A percentile compares a stretch with the other conserved stretches of the same genome.
Evolutionary conservation across 2,113 vertebrate species (phyloP).

Genomic region (Muscicapa adusta): DNA sequence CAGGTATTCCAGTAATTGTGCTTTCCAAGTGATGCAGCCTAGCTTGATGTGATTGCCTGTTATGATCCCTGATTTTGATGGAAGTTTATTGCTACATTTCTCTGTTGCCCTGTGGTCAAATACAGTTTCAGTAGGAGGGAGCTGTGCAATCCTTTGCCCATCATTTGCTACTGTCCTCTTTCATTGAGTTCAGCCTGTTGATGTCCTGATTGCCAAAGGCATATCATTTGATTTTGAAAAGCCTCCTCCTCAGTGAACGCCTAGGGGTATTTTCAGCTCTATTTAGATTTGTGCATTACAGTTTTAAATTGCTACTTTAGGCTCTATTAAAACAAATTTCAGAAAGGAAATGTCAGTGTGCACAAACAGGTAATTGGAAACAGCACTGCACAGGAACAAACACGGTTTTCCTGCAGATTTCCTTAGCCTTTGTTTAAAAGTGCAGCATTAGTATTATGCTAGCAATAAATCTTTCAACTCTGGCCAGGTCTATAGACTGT

Average conservation of each 20-base stretch:
- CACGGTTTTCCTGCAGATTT: neutral
- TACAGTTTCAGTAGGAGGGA: neutral
- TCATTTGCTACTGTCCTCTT: neutral
- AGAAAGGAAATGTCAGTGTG: conserved; percentile 37
- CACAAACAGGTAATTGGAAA: conserved; percentile 44
- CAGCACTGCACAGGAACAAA: neutral
- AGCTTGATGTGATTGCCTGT: neutral
- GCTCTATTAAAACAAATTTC: conserved; percentile 49
- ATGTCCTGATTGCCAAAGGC: conserved; percentile 1
- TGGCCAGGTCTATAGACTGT: neutral
- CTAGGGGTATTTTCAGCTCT: conserved; percentile 9
- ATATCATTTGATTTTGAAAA: conserved; percentile 25
- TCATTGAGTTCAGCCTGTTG: neutral
- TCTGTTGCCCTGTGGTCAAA: neutral
- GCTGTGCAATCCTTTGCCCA: neutral
- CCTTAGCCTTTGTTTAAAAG: conserved; percentile 21
- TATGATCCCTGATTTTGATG: neutral
- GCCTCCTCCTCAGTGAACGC: neutral
- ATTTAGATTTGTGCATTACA: conserved; percentile 29
- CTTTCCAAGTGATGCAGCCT: neutral
- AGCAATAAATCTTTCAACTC: neutral
- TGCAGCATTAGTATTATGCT: neutral
- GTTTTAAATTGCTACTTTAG: conserved; percentile 44
- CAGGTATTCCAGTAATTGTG: neutral
- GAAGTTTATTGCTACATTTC: neutral